Conservation (phyloP, 2,797 vertebrate species). For the Rhyacichthys aspro region DNA sequence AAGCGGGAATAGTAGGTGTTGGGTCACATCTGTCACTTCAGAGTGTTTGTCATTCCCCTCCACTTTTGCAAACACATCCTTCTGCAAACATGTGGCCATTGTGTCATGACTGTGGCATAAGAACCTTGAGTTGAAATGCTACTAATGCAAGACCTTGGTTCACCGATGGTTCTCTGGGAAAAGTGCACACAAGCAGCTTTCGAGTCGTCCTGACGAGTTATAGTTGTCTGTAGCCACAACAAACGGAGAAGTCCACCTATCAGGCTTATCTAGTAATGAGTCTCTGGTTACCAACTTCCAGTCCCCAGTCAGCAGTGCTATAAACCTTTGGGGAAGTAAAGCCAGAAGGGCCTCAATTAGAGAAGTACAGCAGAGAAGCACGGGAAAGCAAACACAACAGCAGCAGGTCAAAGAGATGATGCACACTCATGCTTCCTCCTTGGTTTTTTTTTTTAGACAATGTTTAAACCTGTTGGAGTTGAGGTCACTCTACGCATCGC, state of each 20-base stretch:
- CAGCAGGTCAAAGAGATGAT: slow-evolving; percentile 27
- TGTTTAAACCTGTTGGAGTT: slow-evolving; percentile 21
- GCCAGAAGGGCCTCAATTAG: slow-evolving; percentile 61
- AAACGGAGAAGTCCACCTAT: slow-evolving; percentile 55
- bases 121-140: slow-evolving; percentile 22
- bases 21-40: slow-evolving; percentile 24
- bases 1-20: slow-evolving; percentile 14
- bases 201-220: slow-evolving; percentile 7
- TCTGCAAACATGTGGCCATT: slow-evolving; percentile 42
- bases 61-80: slow-evolving; percentile 41
- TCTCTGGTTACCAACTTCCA: slow-evolving; percentile 59
- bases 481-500: slow-evolving; percentile 3
- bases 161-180: slow-evolving; percentile 5
- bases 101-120: slow-evolving; percentile 34
- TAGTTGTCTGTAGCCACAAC: slow-evolving; percentile 61
- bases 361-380: slow-evolving; percentile 57
- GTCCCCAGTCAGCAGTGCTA: slow-evolving; percentile 50
- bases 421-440: slow-evolving; percentile 17
- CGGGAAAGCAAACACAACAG: slow-evolving; percentile 45
- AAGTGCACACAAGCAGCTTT: slow-evolving; percentile 1
- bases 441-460: slow-evolving; percentile 19
- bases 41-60: slow-evolving; percentile 6
- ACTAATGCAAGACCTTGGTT: slow-evolving; percentile 10
- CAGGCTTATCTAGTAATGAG: slow-evolving; percentile 67
- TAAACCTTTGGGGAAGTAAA: slow-evolving; percentile 60